These are phyloP conservation scores for Diarsia rubi DNA, from an alignment of 2,888 invertebrate genomes.

Conservation along the genomic window DNA sequence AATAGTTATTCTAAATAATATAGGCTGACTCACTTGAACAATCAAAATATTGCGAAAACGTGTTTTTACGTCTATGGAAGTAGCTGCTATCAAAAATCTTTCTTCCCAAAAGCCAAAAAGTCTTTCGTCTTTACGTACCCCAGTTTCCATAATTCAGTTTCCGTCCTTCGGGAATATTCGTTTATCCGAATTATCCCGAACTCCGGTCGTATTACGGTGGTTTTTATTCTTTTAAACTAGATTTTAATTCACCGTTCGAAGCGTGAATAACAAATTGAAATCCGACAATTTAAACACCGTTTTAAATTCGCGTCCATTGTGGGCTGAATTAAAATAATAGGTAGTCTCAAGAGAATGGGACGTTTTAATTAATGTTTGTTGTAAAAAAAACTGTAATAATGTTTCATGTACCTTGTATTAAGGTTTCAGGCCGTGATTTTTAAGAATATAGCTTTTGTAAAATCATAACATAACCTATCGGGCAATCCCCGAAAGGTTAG, in stretches of 20 bases:
- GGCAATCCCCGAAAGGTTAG: too few relatives aligned
- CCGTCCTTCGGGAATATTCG: constrained; percentile 39
- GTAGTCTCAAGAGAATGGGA: constrained; percentile 24
- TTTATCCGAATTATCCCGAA: constrained; percentile 40
- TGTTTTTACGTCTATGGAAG: background rate
- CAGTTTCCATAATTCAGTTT: constrained; percentile 22
- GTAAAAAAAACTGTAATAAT: background rate
- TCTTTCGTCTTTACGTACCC: background rate
- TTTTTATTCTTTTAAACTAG: constrained; percentile 52
- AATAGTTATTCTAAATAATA: background rate
- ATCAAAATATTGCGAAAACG: background rate
- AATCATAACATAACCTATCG: too few relatives aligned
- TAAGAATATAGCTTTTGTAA: too few relatives aligned
- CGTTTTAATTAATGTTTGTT: constrained; percentile 24
- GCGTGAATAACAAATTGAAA: constrained; percentile 64
- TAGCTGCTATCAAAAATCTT: background rate
- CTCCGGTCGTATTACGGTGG: constrained; percentile 27
- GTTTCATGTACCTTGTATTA: background rate
- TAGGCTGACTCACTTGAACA: background rate
- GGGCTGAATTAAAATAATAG: constrained; percentile 60
- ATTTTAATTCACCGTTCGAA: constrained; percentile 63
- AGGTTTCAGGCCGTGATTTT: too few relatives aligned
- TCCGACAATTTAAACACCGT: constrained; percentile 51
- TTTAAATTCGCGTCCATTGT: constrained; percentile 45
- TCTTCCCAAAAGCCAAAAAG: background rate